phyloP scores from a whole-genome alignment of 2,797 vertebrate species.

The Thripadectes ignobilis region DNA sequence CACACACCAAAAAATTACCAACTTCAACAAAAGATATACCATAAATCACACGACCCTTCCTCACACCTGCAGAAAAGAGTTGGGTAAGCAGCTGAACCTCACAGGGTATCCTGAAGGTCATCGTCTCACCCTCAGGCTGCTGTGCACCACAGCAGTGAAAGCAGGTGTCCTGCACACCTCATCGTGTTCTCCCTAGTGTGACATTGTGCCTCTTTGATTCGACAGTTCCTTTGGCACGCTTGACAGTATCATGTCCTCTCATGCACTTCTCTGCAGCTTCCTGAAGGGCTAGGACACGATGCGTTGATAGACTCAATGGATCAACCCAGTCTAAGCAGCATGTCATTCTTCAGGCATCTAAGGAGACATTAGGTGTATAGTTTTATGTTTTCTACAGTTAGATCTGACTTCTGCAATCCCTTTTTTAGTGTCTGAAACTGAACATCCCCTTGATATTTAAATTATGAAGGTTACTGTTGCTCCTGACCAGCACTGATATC shows the following conservation, averaged over 20 bases:
- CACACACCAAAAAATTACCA: not conserved
- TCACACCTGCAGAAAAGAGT: conserved; percentile 45
- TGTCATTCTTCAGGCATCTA: not conserved
- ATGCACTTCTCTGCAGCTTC: not conserved
- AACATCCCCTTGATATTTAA: not conserved
- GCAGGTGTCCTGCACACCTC: not conserved
- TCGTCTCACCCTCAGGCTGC: not conserved
- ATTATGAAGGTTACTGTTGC: not conserved
- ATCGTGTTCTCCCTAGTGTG: not conserved
- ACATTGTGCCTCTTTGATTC: not conserved
- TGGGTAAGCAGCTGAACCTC: not conserved
- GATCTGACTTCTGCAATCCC: not conserved
- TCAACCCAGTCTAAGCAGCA: not conserved
- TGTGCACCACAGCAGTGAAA: not conserved
- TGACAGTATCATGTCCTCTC: not conserved
- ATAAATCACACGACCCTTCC: not conserved
- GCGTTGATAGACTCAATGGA: not conserved
- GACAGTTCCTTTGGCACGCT: not conserved
- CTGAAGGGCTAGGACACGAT: not conserved
- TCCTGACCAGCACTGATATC: not conserved
- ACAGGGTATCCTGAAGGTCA: not conserved
- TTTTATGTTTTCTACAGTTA: not conserved
- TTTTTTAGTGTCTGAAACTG: not conserved
- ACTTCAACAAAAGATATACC: not conserved
- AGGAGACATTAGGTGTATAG: not conserved